These are phyloP conservation scores for Cotesia vestalis DNA, from an alignment of 1,140 invertebrate species.

Conservation along the genomic window DNA sequence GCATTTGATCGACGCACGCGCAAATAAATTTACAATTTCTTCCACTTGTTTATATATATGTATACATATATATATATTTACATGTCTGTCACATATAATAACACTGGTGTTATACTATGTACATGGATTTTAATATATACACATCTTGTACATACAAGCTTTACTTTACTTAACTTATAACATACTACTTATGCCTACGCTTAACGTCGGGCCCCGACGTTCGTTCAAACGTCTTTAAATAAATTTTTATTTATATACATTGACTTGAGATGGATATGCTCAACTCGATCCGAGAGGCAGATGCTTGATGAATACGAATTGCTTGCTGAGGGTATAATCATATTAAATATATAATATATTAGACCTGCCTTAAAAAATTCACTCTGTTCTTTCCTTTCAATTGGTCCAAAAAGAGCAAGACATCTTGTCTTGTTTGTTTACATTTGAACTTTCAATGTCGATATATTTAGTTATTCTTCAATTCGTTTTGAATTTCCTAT, in stretches of 20 bases:
- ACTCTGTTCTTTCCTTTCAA: neutral
- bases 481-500: too few species aligned
- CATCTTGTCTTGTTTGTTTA: too few species aligned
- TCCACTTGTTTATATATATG: slow-evolving; percentile 18
- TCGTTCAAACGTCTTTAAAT: slow-evolving; percentile 61
- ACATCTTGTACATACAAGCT: slow-evolving; percentile 5
- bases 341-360: neutral
- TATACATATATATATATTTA: slow-evolving; percentile 14
- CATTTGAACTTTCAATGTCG: too few species aligned
- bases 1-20: slow-evolving; percentile 20
- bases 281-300: slow-evolving; percentile 36
- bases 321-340: neutral
- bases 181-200: slow-evolving; percentile 34
- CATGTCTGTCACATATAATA: slow-evolving; percentile 10
- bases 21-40: slow-evolving; percentile 11
- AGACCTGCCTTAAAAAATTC: neutral
- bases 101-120: neutral
- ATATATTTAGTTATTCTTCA: too few species aligned
- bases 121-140: neutral
- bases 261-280: slow-evolving; percentile 39
- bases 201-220: slow-evolving; percentile 19
- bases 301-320: slow-evolving; percentile 45
- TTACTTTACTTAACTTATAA: slow-evolving; percentile 19
- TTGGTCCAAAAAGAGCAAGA: too few species aligned
- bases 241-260: slow-evolving; percentile 65